Base-by-base conservation (phyloP, 1,140 invertebrate genomes). In the Samia ricini region DNA sequence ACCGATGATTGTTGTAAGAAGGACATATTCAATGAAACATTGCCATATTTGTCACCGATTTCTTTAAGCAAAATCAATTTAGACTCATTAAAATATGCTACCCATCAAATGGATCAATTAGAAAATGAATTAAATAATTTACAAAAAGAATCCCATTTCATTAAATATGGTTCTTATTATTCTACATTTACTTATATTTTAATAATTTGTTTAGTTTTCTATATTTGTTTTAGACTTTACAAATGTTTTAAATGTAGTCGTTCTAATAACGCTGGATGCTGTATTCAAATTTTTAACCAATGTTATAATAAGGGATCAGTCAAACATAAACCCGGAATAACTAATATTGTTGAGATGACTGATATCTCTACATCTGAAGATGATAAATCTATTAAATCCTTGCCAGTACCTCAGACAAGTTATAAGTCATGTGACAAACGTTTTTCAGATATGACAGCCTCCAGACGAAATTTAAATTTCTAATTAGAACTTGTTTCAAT, bases 41-140 rank as follows among this genome's bases (percentile, higher is more conserved):
- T 72, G 29, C 63, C 56, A 23, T 33, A 20, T 20, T 21, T 72
- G 22, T 66, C 69, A 26, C 69, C 69, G 12, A 36, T 72, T 23
- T 56, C 66, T 52, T 26, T 72, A 18, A 63, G 23, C 33, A 72
- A 72, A 33, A 69, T 55, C 29, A 50, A 63, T 29, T 56, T 64
- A 54, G 61, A 65, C 36, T 63, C 65, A n/a, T 48, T 63, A 22
- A 64, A 64, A 49, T 55, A 64, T 33, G 49, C 54, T 29, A 49
- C 59, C 10, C 64, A 61, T 54, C 18, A 68, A 56, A n/a, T 64
- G 19, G 51, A 68, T 22, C 59, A 50, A 23, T 29, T 64, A 33
- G 58, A 68, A 56, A n/a, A 21, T 15, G 54, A 68, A 26, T 42
- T 42, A 42, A 42, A 42, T 42, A 42, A 42, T 15, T 15, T 42